A percentile compares a stretch with the other conserved stretches of the same genome.
These are phyloP conservation scores for Eubucco bourcierii DNA, from an alignment of 2,113 vertebrate species.

Conservation along the genomic window DNA sequence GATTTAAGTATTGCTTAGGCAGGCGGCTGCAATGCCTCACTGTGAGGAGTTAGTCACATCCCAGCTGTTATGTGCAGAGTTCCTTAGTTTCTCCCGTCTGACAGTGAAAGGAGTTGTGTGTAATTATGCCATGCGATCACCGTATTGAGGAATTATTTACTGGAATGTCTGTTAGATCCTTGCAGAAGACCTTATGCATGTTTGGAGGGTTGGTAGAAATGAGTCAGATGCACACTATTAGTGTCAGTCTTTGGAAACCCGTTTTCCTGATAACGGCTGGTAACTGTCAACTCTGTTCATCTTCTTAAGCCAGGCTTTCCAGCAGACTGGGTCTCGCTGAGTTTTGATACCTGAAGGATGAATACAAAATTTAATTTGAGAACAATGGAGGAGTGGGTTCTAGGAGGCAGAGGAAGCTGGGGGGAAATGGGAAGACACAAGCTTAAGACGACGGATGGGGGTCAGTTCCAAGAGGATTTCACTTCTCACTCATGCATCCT, in stretches of 20 bases:
- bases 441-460: not conserved
- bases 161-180: not conserved
- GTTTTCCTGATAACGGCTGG: not conserved
- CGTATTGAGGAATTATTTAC: not conserved
- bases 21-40: not conserved
- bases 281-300: not conserved
- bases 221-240: not conserved
- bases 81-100: not conserved
- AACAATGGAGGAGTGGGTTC: not conserved
- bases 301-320: not conserved
- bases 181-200: not conserved
- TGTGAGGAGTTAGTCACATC: slow-evolving; percentile 15
- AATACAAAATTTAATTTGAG: not conserved
- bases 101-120: not conserved
- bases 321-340: not conserved
- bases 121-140: not conserved
- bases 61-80: not conserved
- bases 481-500: not conserved
- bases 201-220: not conserved
- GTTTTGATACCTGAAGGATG: not conserved
- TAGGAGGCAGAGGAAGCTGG: not conserved
- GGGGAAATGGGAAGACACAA: too few species aligned
- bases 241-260: not conserved
- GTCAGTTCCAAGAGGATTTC: not conserved
- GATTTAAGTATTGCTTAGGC: not conserved